Base-by-base conservation (phyloP, 2,888 invertebrate genomes). In the Hesperia comma region DNA sequence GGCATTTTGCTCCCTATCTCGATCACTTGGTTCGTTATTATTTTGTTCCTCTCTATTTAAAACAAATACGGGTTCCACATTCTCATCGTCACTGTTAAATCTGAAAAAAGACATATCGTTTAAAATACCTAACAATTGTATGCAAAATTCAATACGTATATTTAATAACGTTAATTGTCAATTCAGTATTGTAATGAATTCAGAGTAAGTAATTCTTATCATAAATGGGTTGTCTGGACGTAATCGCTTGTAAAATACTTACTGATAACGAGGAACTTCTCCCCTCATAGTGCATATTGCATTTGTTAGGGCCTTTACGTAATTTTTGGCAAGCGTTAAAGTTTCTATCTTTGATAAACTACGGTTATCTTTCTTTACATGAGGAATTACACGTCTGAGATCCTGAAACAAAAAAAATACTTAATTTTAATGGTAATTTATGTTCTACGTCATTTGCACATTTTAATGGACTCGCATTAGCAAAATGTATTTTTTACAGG, bases 261-360 rank as follows among this genome's bases (percentile, higher is more conserved):
- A 93, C 93, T 83, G 84, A 75, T 92, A 93, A 70, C 84, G 84
- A 63, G 86, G 83, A 46, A 82, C 93, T 77, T 95, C 95, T 21
- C 95, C 96, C 63, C 96, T 93, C 94, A 97, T 96, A 66, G 95
- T 95, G 84, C 97, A 96, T 76, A 97, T 96, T 72, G 97, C 96
- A 85, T 97, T 97, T 32, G 97, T 97, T 71, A 98, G 93, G 14
- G 97, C 97, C 93, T 97, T 97, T 70, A 98, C 97, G 86, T 97
- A 98, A 88, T 97, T 97, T 91, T 97, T 97, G 76, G 97, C 97
- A 83, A 98, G 90, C 10, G 97, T 97, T 70, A 98, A 88, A 0
- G 97, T 98, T 88, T 97, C 97, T 75, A 98, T 97, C 90, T 98
- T 98, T 7, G 97, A 97, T 69, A 98, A 91, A 79, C 97, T 96